These are phyloP conservation scores for Drosophila setosimentum DNA, from an alignment of 2,888 invertebrate genomes.

Conservation along the genomic window DNA sequence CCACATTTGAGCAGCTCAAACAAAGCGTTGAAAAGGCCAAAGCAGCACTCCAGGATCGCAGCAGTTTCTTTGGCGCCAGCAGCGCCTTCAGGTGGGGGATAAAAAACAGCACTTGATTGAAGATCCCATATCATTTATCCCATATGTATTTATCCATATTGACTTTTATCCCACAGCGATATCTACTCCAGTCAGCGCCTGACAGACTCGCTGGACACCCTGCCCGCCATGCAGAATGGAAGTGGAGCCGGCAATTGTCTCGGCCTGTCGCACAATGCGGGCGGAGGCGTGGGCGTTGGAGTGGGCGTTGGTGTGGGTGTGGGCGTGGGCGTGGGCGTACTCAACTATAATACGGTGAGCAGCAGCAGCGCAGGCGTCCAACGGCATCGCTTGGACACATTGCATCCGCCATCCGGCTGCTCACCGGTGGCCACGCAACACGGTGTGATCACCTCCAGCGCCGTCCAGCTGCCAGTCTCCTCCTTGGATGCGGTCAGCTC, in stretches of 20 bases:
- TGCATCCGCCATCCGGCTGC: slow-evolving; percentile 82
- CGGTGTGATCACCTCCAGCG: slow-evolving; percentile 82
- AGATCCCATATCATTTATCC: not conserved
- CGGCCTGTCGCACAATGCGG: slow-evolving; percentile 81
- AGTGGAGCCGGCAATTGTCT: slow-evolving; percentile 81
- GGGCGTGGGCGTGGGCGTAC: slow-evolving; percentile 57
- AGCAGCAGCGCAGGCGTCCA: slow-evolving; percentile 84
- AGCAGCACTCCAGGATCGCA: slow-evolving; percentile 92
- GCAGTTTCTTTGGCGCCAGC: slow-evolving; percentile 89
- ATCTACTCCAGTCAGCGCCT: slow-evolving; percentile 85
- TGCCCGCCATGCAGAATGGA: slow-evolving; percentile 81
- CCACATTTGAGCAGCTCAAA: slow-evolving; percentile 95
- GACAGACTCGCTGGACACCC: slow-evolving; percentile 82
- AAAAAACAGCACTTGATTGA: not conserved
- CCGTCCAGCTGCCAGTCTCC: slow-evolving; percentile 59
- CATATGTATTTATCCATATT: not conserved
- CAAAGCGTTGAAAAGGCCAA: slow-evolving; percentile 96
- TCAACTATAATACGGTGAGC: slow-evolving; percentile 75
- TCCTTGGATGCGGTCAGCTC: slow-evolving; percentile 64
- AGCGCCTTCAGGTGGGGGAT: slow-evolving; percentile 89
- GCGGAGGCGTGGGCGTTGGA: slow-evolving; percentile 62
- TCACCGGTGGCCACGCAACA: slow-evolving; percentile 82
- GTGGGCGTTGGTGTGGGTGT: slow-evolving; percentile 52
- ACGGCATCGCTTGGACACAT: slow-evolving; percentile 84
- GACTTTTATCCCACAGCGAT: slow-evolving; percentile 72